These are phyloP conservation scores for Tachina lurida DNA, from an alignment of 2,888 invertebrate genomes.

Conservation along the genomic window DNA sequence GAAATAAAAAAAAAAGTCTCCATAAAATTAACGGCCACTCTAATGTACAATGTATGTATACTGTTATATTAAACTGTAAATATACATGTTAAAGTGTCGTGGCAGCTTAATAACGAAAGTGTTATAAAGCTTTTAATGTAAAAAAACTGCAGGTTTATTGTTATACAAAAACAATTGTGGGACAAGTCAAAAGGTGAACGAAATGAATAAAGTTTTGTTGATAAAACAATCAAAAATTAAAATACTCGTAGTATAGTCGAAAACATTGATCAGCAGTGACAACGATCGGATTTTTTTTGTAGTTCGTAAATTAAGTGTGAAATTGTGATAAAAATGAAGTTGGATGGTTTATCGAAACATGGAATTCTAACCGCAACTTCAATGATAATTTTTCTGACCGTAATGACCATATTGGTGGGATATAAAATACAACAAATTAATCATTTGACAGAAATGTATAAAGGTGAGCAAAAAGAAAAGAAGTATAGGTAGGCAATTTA, in stretches of 20 bases:
- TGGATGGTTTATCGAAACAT: conserved; percentile 51
- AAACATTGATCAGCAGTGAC: conserved; percentile 20
- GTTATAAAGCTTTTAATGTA: conserved; percentile 28
- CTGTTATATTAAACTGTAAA: neutral
- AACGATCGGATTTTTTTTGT: conserved; percentile 8
- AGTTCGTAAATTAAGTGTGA: neutral
- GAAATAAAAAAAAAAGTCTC: too few relatives aligned
- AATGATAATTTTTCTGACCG: conserved; percentile 31
- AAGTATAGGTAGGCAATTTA: too few relatives aligned
- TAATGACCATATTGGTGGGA: conserved; percentile 8
- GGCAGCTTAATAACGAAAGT: conserved; percentile 2
- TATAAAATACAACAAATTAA: conserved; percentile 46
- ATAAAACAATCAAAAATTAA: neutral
- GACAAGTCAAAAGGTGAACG: conserved; percentile 52
- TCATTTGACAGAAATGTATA: conserved; percentile 13
- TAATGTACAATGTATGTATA: too few relatives aligned
- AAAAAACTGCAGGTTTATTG: neutral
- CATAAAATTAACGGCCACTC: too few relatives aligned
- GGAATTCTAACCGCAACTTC: conserved; percentile 47
- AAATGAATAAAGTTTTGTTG: conserved; percentile 34
- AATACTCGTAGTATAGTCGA: conserved; percentile 38
- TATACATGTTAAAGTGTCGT: neutral
- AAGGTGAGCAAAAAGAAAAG: conserved; percentile 10
- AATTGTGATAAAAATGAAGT: conserved; percentile 1
- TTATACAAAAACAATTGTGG: conserved; percentile 18